Evolutionary conservation across 1,140 invertebrate species (phyloP).

Genomic region (Matsumurasca onukii): DNA sequence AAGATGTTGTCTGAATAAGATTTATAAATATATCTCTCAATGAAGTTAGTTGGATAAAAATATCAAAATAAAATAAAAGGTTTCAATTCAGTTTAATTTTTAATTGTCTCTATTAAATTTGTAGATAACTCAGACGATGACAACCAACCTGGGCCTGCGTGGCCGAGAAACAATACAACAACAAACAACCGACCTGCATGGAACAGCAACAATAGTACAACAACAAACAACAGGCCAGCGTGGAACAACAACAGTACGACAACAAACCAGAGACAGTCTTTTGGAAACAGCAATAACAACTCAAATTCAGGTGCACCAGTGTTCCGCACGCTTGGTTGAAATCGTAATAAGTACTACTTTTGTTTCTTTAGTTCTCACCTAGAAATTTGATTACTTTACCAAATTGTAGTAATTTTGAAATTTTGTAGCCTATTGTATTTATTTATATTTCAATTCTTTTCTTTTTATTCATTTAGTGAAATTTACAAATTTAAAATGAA

Average conservation of each 20-base stretch:
- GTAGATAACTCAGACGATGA: not conserved
- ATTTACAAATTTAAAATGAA: not conserved
- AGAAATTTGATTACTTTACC: not conserved
- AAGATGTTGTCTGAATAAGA: not conserved
- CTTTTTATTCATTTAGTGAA: not conserved
- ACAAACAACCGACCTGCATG: not conserved
- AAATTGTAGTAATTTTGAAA: not conserved
- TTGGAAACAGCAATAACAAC: not conserved
- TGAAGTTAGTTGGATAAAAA: not conserved
- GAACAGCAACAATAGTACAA: not conserved
- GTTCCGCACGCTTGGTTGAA: too few relatives aligned
- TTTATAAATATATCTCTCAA: too few relatives aligned
- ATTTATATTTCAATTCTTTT: not conserved
- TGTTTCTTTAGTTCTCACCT: too few relatives aligned
- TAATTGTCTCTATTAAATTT: not conserved
- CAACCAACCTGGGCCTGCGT: not conserved
- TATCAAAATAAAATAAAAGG: too few relatives aligned
- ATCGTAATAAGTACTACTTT: too few relatives aligned
- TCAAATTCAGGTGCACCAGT: conserved; percentile 37
- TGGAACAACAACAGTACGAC: not conserved
- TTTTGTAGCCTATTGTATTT: not conserved
- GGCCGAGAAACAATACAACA: not conserved
- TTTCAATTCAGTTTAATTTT: not conserved
- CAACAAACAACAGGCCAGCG: not conserved
- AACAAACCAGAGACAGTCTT: not conserved